Evolutionary conservation across 2,888 invertebrate genomes (phyloP).

Genomic region (Terebella lapidaria): DNA sequence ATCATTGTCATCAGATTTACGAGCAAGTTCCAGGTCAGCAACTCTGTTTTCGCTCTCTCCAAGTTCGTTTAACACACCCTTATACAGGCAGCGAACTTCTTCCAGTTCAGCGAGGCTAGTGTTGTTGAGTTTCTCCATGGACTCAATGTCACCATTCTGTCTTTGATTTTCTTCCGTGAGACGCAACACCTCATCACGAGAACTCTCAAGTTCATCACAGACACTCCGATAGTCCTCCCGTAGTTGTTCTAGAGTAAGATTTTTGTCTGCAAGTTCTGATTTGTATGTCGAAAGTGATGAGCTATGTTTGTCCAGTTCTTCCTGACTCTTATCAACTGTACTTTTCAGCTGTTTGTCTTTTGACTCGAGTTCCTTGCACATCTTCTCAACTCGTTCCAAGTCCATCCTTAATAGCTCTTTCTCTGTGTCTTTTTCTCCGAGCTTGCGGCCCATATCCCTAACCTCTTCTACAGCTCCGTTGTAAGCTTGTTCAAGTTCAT

Average conservation of each 20-base stretch:
- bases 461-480: background rate
- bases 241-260: background rate
- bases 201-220: background rate
- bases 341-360: background rate
- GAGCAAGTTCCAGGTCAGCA: no score
- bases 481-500: background rate
- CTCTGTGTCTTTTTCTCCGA: constrained; percentile 6
- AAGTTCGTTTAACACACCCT: background rate
- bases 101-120: background rate
- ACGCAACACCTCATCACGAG: background rate
- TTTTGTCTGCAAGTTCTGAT: no score
- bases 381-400: constrained; percentile 5
- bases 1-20: no score
- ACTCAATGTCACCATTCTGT: background rate
- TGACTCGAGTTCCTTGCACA: background rate
- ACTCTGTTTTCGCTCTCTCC: background rate
- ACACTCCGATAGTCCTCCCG: no score
- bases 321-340: background rate
- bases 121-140: background rate
- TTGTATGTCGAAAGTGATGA: no score
- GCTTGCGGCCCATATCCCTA: constrained; percentile 28
- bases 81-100: background rate
- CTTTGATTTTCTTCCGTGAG: background rate
- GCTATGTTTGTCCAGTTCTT: no score
- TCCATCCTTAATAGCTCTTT: background rate